Base-by-base conservation (phyloP, 2,888 invertebrate species). In the Conus canariensis region DNA sequence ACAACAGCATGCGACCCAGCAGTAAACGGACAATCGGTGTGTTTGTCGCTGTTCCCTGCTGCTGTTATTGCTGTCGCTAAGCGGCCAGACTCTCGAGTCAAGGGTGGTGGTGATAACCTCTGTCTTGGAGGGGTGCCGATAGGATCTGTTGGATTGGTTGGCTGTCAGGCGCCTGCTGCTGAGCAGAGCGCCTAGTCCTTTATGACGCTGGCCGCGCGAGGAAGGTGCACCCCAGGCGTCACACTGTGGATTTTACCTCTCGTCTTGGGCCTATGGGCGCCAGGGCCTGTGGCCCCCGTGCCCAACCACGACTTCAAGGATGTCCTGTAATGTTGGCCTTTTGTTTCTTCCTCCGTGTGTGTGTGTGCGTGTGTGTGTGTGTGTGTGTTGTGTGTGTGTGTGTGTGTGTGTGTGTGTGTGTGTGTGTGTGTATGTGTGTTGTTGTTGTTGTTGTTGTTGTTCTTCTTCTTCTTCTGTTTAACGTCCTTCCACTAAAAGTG, bases 241-340 rank as follows among this genome's bases (percentile, higher is more conserved):
- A 85, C 85, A 85, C 59, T 59, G 59, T 85, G 85, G 85, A 85
- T 85, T 85, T 58, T 85, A 85, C 64, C 85, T 85, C 85, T 59
- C 19, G 45, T 59, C 59, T 45, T 58, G 85, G 85, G 59, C 85
- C 85, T 59, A 10, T 82, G 82, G 82, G 85, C 85, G 30, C 85
- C 85, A 7, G 59, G 45, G 85, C 85, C 45, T 0, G 82, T 82
- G 82, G 82, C 82, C 58, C 82, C 14, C 56, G 56, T 82, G 82
- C 82, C 82, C 10, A 45, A 85, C 85, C 45, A 85, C 45, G 85
- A 85, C 85, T 85, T 85, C 85, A 45, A 85, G 59, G 85, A 85
- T 59, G 59, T 85, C 59, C 59, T 45, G 85, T 85, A 59, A 85
- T n/a, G 10, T 7, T 59, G n/a, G 5, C 4, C 5, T n/a, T 85